Evolutionary conservation across 2,797 vertebrate genomes (phyloP), one percentile per base, ranked within the genome.

Genomic region (Sorex maritimensis): DNA sequence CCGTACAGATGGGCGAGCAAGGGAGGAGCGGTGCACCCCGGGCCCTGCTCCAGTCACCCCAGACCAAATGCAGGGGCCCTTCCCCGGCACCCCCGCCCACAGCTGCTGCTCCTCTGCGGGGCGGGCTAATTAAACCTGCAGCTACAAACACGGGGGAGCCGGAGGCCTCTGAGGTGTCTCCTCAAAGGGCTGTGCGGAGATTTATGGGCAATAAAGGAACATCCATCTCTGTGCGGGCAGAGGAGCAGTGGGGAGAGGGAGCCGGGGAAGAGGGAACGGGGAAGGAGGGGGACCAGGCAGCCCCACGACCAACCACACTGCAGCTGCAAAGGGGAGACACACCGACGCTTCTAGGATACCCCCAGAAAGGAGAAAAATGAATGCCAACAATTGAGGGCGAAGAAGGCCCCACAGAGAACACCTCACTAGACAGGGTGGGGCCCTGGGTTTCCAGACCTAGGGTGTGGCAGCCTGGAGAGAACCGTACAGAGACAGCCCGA

Each of bases 181-280:
- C 88, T 52, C 90, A 73, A 89, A 94, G 85, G 86, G 86, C 94
- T 92, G 63, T 77, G 92, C 0, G 0, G 73, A 95, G 96, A 95
- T 96, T 94, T 95, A 96, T 94, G 81, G 92, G 90, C 93, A 81
- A 80, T 72, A 79, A 92, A 94, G 52, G 65, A 83, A 49, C 89
- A 94, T 95, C 94, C 82, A 90, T 94, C 90, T 89, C 38, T 0
- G 87, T 71, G 72, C 34, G 0, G 85, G 68, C 81, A 71, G 93
- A 74, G 58, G 65, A 78, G 34, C 8, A 0, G 80, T 0, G 1
- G 21, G 28, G 28, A 0, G 0, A 24, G 10, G 17, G 13, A 24
- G 28, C 2, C 0, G 30, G 30, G 68, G 7, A 7, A 30, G 30
- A 1, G 11, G 3, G 71, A 34, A 34, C 34, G 8, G 24, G 63